Base-by-base conservation (phyloP, 2,888 invertebrate genomes). In the Zeuzera pyrina region DNA sequence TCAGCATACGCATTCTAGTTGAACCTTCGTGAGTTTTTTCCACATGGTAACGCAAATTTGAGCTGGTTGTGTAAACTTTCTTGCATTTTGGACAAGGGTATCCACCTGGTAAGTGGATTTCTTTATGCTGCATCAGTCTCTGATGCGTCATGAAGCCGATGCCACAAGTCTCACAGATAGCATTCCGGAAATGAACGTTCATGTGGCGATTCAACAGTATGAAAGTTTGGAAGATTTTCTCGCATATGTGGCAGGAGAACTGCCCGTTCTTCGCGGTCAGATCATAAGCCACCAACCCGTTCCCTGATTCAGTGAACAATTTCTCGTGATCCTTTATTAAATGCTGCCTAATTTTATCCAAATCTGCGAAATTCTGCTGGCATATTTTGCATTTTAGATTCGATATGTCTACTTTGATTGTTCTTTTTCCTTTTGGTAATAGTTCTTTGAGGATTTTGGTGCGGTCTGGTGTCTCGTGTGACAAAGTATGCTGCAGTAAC, bases 21-120 rank as follows among this genome's bases (percentile, higher is more conserved):
- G 60, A 44, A 0, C 70, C 69, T 30, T 71, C 69, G 7, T 76
- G 74, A 0, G 54, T 37, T 33, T 70, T 74, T 35, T 73, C 67
- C 12, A 62, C 42, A 16, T 76, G 76, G 32, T 62, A 70, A 43
- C 66, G 71, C 2, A 74, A 41, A 36, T 74, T 74, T 1, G 71
- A 69, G 41, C 48, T 78, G 0, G 83, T 83, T 4, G 79, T 74
- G 41, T 84, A 85, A 0, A 81, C 69, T 45, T 84, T 84, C 6
- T 60, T 59, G 39, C 85, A 85, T 41, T 49, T 62, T 0, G 54
- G 60, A 39, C 85, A 85, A 2, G 72, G 66, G 15, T 28, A 28
- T 15, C 28, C 28, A 1, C 74, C 72, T 1, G 72, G 65, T 1
- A 54, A 41, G 30, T 76, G 76, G 2, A 69, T 73, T 39, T 69